A percentile compares a stretch with the other conserved stretches of the same genome.
These are phyloP conservation scores for Nesidiocoris tenuis DNA, from an alignment of 2,888 invertebrate genomes.

Conservation along the genomic window DNA sequence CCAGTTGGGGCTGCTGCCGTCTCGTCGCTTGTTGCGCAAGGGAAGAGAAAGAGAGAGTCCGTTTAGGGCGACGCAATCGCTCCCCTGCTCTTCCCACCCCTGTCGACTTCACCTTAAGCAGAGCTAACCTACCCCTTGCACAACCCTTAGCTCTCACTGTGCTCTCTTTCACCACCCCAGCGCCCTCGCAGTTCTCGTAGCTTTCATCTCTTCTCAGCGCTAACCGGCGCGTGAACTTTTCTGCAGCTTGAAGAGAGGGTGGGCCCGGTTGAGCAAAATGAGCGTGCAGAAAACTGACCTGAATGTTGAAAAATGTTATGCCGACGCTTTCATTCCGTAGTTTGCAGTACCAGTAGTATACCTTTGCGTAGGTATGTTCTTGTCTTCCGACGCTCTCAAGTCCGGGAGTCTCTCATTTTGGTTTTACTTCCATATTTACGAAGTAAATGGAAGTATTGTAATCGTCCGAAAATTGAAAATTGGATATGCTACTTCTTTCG, in stretches of 20 bases:
- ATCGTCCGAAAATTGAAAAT: background rate
- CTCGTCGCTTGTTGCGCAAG: constrained; percentile 18
- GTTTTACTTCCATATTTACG: background rate
- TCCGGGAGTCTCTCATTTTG: too few species aligned
- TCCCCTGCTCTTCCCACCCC: background rate
- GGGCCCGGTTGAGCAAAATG: too few species aligned
- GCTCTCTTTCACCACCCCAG: background rate
- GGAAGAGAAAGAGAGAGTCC: constrained; percentile 33
- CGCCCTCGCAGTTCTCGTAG: background rate
- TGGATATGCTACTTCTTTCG: background rate
- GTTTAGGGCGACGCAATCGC: constrained; percentile 17
- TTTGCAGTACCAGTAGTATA: too few species aligned
- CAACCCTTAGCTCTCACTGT: background rate
- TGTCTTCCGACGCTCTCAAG: too few species aligned
- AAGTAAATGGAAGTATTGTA: background rate
- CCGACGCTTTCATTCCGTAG: too few species aligned
- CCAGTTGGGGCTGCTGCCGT: background rate
- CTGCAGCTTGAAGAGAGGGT: too few species aligned
- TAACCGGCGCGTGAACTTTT: background rate
- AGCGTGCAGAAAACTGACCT: too few species aligned
- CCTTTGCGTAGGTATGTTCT: too few species aligned
- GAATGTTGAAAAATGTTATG: too few species aligned
- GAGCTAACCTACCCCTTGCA: background rate
- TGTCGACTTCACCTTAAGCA: background rate
- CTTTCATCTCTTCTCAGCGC: background rate